phyloP scores from a whole-genome alignment of 92 coral and sea anemone species.

The Epizoanthus stellaris region DNA sequence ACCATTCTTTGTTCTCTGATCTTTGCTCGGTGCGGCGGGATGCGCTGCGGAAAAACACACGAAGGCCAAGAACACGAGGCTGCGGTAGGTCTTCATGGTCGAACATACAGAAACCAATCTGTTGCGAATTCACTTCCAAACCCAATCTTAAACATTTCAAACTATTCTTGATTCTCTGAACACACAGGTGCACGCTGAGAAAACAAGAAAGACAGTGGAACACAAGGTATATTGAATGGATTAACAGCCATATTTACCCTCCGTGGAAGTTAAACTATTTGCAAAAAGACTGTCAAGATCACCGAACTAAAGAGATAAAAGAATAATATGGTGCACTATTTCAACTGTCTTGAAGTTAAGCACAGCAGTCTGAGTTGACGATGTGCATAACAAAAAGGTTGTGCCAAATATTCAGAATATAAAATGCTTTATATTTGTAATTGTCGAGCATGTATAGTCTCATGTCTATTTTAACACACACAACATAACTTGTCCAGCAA shows the following conservation, averaged over 20 bases:
- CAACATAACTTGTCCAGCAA: neutral
- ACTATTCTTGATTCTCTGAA: neutral
- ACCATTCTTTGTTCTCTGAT: slow-evolving; percentile 17
- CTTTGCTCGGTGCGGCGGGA: neutral
- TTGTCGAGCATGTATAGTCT: neutral
- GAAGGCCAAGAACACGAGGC: neutral
- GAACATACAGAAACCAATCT: neutral
- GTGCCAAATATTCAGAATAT: too few relatives aligned
- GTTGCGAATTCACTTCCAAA: neutral
- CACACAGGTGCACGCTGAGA: slow-evolving; percentile 24
- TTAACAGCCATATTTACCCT: neutral
- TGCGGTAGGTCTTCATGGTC: slow-evolving; percentile 4
- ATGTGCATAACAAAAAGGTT: too few relatives aligned
- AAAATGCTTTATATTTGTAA: neutral
- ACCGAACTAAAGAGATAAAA: neutral
- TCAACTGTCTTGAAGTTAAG: too few relatives aligned
- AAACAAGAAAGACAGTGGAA: neutral
- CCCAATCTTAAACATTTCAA: neutral
- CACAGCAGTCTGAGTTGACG: too few relatives aligned
- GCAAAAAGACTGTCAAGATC: too few relatives aligned
- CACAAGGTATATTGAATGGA: neutral
- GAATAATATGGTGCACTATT: too few relatives aligned
- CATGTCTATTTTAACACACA: neutral
- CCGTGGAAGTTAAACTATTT: too few relatives aligned
- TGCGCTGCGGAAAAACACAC: neutral